These are phyloP conservation scores for Brachyistius frenatus DNA, from an alignment of 2,113 vertebrate genomes.

Conservation along the genomic window DNA sequence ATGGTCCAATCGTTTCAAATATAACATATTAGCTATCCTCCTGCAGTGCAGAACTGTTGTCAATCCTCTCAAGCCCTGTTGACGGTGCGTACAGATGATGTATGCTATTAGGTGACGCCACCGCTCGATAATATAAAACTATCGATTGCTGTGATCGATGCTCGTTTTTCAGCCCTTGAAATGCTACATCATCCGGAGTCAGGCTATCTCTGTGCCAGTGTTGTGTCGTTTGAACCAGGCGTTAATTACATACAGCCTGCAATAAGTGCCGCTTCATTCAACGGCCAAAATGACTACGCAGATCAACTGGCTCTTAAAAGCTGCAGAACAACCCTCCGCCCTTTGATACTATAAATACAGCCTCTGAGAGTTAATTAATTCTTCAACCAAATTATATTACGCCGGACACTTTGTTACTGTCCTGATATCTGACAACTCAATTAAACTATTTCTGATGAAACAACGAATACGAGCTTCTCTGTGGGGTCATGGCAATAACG, in stretches of 20 bases:
- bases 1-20: no score
- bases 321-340: constrained; percentile 8
- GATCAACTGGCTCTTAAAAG: constrained; percentile 1
- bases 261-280: background rate
- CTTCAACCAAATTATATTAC: constrained; percentile 23
- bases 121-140: no score
- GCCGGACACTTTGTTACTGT: constrained; percentile 22
- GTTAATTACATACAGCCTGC: background rate
- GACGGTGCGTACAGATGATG: no score
- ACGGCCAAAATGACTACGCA: constrained; percentile 3
- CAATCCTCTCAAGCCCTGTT: no score
- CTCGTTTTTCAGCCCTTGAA: background rate
- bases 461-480: background rate
- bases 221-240: background rate
- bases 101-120: no score
- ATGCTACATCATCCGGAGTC: background rate
- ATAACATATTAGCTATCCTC: no score
- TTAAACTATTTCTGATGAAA: constrained; percentile 38
- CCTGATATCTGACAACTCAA: constrained; percentile 47
- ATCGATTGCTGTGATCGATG: no score
- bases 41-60: no score
- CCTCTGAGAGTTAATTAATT: constrained; percentile 53
- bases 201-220: background rate
- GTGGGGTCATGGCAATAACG: background rate
- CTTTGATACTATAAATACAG: constrained; percentile 38